Base-by-base conservation (phyloP, 2,888 invertebrate genomes). In the Octodonta nipae region DNA sequence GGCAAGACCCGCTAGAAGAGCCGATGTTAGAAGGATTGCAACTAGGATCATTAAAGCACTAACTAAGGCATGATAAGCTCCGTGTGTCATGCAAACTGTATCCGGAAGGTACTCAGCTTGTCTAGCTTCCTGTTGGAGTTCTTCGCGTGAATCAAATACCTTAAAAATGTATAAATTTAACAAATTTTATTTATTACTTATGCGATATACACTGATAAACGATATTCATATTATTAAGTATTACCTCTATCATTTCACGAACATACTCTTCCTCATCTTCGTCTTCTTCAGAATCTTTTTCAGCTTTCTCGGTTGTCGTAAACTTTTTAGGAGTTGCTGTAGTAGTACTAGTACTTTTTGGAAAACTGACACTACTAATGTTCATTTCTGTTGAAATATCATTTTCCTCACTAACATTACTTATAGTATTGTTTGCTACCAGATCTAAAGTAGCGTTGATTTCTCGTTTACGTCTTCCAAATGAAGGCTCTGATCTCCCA, bases 191-290 rank as follows among this genome's bases (percentile, higher is more conserved):
- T n/a, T n/a, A n/a, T n/a, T n/a, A n/a, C n/a, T n/a, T n/a, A n/a
- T n/a, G n/a, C n/a, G n/a, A n/a, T n/a, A n/a, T n/a, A n/a, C n/a
- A n/a, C n/a, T n/a, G n/a, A n/a, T n/a, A n/a, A n/a, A n/a, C n/a
- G n/a, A n/a, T n/a, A n/a, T n/a, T n/a, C n/a, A n/a, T n/a, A n/a
- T n/a, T n/a, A n/a, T n/a, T n/a, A n/a, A n/a, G 32, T 20, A 40
- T 44, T 60, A 83, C 86, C 71, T 86, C 84, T 44, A 87, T 86
- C 82, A 87, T 85, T 66, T 86, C 85, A 42, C 85, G 67, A 15
- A 88, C 86, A 55, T 81, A 84, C 55, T 87, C 86, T 8, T 76
- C 56, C 30, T 60, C 61, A 30, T 71, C 71, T 5, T 67, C 66
- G 22, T 67, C 41, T 30, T 67, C 56, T 43, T 31, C 66, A 62